Evolutionary conservation across 2,888 invertebrate species (phyloP), one percentile per base, ranked within the genome.

Genomic region (Drosophila falleni): DNA sequence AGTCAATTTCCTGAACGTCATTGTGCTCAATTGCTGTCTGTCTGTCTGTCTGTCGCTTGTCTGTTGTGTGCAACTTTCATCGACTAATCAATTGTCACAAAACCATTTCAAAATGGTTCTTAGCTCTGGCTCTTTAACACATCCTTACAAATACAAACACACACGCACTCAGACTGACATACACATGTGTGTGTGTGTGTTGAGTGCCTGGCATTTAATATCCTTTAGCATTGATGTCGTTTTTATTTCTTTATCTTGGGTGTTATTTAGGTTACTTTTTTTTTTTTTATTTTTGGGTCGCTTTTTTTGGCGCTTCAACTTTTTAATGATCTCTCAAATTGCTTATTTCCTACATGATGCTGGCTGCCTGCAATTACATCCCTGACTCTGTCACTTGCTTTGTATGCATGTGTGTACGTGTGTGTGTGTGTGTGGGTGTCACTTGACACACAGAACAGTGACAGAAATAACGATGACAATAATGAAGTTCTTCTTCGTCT

Each of bases 311-410:
- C 78, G 79, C 79, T 76, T 86, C 68, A 86, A 86, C 86, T 86
- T 88, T 88, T 87, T 87, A 87, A 87, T 87, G 86, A 87, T 88
- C 87, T 80, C 81, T 80, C 81, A 86, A 86, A 87, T 88, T 88
- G 86, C 87, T 88, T 88, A 86, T 84, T 88, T 84, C 88, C 84
- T 84, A 80, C 88, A 83, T 78, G 69, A 78, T 75, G 82, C 82
- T 78, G 82, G 66, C 78, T 73, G 78, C 60, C 78, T 81, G 76
- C 82, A 83, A 83, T 87, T 84, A 84, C 84, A 76, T 69, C 70
- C 59, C 73, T 41, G 69, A 19, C 60, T 55, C 58, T 58, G 62
- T 41, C 58, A 42, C 41, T 61, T 62, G 37, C 64, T 63, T 66
- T 68, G 61, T 65, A 50, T 62, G 49, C 53, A 53, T 44, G 44